phyloP scores from a whole-genome alignment of 2,797 vertebrate species.

The Neoniphon sammara region DNA sequence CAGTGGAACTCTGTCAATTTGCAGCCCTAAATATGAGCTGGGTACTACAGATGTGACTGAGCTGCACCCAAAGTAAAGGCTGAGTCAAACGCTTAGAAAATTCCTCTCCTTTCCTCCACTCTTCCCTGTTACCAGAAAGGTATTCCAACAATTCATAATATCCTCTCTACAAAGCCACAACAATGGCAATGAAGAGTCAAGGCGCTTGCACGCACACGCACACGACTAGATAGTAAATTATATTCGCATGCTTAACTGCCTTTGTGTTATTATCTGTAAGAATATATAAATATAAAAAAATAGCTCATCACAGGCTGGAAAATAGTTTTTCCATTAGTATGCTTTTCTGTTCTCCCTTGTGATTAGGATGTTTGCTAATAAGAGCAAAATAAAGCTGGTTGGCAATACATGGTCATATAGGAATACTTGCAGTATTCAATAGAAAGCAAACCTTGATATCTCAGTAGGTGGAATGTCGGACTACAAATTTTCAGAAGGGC shows the following conservation, averaged over 20 bases:
- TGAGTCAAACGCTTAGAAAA: background rate
- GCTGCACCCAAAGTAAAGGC: conserved; percentile 36
- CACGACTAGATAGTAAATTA: background rate
- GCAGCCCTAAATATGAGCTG: conserved; percentile 21
- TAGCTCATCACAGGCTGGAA: background rate
- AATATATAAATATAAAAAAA: conserved; percentile 6
- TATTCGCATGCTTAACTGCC: background rate
- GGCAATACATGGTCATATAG: background rate
- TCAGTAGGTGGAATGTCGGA: background rate
- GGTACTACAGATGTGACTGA: conserved; percentile 24
- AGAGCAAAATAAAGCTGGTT: conserved; percentile 7
- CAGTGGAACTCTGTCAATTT: conserved; percentile 65
- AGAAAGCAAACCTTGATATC: background rate
- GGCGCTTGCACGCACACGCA: background rate
- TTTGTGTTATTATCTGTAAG: conserved; percentile 4
- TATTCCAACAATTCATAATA: conserved; percentile 25
- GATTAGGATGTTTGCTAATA: background rate
- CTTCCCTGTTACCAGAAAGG: conserved; percentile 45
- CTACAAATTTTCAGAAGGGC: background rate
- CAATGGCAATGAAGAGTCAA: conserved; percentile 22
- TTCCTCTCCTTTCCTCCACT: background rate
- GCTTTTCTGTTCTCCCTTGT: background rate
- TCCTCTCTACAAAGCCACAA: background rate
- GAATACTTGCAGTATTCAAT: background rate
- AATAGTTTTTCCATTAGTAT: conserved; percentile 6